phyloP scores from a whole-genome alignment of 2,113 vertebrate species.

The Tinamus guttatus region DNA sequence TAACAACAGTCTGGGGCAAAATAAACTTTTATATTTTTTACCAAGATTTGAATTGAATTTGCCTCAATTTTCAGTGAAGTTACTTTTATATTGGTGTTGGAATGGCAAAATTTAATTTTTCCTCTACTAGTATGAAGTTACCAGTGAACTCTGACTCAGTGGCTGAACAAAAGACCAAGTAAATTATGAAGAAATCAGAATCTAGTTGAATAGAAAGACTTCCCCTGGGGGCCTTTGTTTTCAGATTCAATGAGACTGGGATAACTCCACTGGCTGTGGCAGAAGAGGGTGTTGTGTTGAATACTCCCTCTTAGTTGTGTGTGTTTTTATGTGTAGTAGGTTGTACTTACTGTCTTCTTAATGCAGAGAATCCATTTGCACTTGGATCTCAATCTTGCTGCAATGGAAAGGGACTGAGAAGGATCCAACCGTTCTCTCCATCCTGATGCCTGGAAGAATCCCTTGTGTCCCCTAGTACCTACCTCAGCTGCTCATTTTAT shows the following conservation, averaged over 20 bases:
- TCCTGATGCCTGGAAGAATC: accelerated
- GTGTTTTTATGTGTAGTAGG: accelerated
- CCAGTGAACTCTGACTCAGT: not conserved
- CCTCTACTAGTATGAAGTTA: accelerated
- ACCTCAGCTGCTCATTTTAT: not conserved
- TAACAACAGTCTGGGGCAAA: not conserved
- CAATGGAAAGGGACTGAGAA: accelerated
- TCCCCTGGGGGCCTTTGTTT: not conserved
- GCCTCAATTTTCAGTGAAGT: not conserved
- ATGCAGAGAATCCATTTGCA: accelerated
- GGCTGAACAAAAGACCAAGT: not conserved
- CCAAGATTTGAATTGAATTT: not conserved
- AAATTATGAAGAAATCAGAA: not conserved
- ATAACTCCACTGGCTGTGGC: accelerated
- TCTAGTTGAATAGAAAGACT: not conserved
- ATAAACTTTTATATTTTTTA: not conserved
- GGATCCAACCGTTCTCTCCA: not conserved
- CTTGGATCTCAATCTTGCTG: accelerated
- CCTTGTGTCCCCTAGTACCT: accelerated
- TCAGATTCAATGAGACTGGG: accelerated
- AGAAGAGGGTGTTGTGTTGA: accelerated
- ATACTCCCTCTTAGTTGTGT: accelerated
- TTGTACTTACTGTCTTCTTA: accelerated
- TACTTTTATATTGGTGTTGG: not conserved
- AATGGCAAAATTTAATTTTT: not conserved